Conservation (phyloP, 2,797 vertebrate species). For the Muscicapa comitata region DNA sequence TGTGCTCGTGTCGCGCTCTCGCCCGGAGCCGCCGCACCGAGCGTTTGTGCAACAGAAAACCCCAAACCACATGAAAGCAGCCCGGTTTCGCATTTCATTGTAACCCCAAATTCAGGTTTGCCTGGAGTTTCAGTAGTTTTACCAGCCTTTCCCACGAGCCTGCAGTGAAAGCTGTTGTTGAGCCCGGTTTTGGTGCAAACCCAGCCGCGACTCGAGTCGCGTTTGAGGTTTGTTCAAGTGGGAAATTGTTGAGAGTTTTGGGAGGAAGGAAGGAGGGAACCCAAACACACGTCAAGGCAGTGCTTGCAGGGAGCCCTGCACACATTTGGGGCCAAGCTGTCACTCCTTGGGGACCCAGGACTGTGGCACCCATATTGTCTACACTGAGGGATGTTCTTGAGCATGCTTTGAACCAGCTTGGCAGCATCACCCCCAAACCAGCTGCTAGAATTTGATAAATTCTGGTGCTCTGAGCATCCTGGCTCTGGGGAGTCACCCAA, state of each 20-base stretch:
- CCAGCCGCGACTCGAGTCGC: neutral
- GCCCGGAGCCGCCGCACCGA: neutral
- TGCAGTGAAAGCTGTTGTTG: neutral
- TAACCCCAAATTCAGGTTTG: constrained; percentile 39
- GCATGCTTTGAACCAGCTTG: neutral
- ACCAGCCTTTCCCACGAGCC: constrained; percentile 21
- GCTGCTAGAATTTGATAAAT: accelerated
- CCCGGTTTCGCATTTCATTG: constrained; percentile 6
- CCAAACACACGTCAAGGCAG: neutral
- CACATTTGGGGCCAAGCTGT: neutral
- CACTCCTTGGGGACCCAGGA: neutral
- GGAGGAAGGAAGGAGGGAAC: neutral
- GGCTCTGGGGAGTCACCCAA: accelerated
- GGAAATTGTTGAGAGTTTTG: neutral
- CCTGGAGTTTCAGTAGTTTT: neutral
- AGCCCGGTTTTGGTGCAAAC: neutral
- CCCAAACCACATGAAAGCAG: constrained; percentile 66
- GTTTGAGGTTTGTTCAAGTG: neutral
- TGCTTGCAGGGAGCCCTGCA: neutral
- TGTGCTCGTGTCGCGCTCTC: neutral
- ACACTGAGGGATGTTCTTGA: accelerated
- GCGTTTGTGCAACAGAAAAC: constrained; percentile 48
- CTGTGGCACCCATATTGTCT: accelerated
- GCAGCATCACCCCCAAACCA: neutral
- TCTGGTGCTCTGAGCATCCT: neutral